phyloP scores from a whole-genome alignment of 2,888 invertebrate genomes.

The Drosophila mercatorum region DNA sequence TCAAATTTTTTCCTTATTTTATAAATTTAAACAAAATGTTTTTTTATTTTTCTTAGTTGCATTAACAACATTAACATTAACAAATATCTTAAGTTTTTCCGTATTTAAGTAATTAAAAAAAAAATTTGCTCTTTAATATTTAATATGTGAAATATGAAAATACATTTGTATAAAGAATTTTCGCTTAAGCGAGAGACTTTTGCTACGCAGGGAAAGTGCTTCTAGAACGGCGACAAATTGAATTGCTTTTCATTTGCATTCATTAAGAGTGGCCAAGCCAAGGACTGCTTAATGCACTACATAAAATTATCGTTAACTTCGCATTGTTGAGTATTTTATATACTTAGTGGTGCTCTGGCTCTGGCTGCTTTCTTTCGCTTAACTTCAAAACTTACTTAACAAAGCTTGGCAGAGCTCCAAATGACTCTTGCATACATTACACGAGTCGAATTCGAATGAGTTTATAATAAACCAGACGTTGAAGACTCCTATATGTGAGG shows the following conservation, averaged over 20 bases:
- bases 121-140: too few relatives aligned
- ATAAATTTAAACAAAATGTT: too few relatives aligned
- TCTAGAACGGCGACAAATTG: neutral
- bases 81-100: too few relatives aligned
- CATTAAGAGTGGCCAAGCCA: neutral
- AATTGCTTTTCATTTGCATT: constrained; percentile 10
- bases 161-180: neutral
- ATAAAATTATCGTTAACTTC: constrained; percentile 3
- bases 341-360: neutral
- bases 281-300: constrained; percentile 7
- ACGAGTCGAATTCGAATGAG: neutral
- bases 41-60: too few relatives aligned
- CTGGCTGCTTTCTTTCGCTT: neutral
- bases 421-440: too few relatives aligned
- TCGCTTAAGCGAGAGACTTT: neutral
- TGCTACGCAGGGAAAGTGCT: neutral
- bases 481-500: too few relatives aligned
- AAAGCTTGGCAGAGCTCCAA: neutral
- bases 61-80: too few relatives aligned
- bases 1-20: too few relatives aligned
- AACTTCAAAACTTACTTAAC: neutral
- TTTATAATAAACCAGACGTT: neutral
- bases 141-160: too few relatives aligned
- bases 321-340: neutral
- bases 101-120: too few relatives aligned